Evolutionary conservation across 2,888 invertebrate genomes (phyloP).

Genomic region (Dysmachus trigonus): DNA sequence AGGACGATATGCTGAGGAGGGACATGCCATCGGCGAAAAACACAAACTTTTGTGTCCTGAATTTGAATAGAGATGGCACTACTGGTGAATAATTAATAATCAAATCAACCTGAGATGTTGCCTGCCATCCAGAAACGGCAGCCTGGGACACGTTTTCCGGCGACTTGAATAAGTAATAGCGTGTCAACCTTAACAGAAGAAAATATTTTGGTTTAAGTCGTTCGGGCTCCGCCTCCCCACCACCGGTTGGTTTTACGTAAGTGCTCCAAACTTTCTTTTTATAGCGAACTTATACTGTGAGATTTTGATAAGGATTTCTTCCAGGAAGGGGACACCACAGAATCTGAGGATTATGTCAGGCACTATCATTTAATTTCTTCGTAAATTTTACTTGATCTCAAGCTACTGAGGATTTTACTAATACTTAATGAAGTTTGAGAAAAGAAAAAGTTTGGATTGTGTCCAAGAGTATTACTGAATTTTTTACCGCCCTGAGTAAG

Average conservation of each 20-base stretch:
- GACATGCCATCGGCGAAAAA: background rate
- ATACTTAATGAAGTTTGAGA: background rate
- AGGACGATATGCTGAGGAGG: background rate
- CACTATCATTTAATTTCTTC: background rate
- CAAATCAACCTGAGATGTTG: constrained; percentile 45
- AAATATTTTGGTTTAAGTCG: constrained; percentile 25
- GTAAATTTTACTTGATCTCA: background rate
- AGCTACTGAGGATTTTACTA: background rate
- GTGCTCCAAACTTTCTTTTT: background rate
- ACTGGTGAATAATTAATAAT: constrained; percentile 44
- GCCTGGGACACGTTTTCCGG: constrained; percentile 21
- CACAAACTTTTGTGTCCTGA: constrained; percentile 39
- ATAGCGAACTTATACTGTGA: background rate
- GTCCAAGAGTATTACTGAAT: too few relatives aligned
- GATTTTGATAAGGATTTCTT: background rate
- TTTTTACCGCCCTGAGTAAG: too few relatives aligned
- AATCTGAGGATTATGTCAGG: background rate
- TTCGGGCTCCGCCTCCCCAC: background rate
- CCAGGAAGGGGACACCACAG: background rate
- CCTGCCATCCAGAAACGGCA: constrained; percentile 11
- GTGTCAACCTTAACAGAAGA: constrained; percentile 33
- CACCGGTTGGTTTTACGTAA: background rate
- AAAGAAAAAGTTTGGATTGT: too few relatives aligned
- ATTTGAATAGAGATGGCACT: constrained; percentile 46
- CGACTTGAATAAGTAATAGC: constrained; percentile 35